Evolutionary conservation across 2,888 invertebrate species (phyloP).

Genomic region (Syrista parreyssii): DNA sequence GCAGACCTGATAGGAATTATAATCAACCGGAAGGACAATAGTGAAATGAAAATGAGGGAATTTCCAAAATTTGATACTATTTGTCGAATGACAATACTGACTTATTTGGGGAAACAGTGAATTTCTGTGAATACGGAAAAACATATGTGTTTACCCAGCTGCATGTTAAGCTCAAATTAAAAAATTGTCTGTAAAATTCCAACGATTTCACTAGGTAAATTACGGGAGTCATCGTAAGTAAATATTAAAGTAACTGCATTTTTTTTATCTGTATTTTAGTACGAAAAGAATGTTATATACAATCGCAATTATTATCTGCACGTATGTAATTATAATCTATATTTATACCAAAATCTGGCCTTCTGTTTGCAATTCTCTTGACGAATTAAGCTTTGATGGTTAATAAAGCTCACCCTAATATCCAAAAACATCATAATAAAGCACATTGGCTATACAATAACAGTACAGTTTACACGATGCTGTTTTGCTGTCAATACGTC

Average conservation of each 20-base stretch:
- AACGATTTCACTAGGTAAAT: not conserved
- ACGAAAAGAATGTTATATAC: conserved; percentile 53
- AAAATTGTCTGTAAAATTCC: too few relatives aligned
- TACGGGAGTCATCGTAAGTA: not conserved
- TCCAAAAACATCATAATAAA: too few relatives aligned
- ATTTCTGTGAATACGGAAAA: not conserved
- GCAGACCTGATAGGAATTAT: too few relatives aligned
- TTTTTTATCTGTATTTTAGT: conserved; percentile 43
- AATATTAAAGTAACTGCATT: not conserved
- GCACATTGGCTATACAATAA: too few relatives aligned
- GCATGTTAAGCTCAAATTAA: not conserved
- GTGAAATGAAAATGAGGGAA: not conserved
- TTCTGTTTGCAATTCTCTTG: conserved; percentile 18
- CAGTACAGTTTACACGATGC: too few relatives aligned
- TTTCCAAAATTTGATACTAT: not conserved
- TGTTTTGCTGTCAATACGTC: too few relatives aligned
- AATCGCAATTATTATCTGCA: conserved; percentile 28
- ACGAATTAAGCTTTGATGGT: conserved; percentile 32
- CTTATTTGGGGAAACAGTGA: not conserved
- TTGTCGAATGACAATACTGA: not conserved
- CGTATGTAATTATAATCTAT: conserved; percentile 27
- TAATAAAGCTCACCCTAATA: not conserved
- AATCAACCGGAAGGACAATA: too few relatives aligned
- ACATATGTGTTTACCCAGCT: not conserved
- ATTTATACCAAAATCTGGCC: conserved; percentile 35